Evolutionary conservation across 2,797 vertebrate genomes (phyloP).

Genomic region (Synaphobranchus kaupii): DNA sequence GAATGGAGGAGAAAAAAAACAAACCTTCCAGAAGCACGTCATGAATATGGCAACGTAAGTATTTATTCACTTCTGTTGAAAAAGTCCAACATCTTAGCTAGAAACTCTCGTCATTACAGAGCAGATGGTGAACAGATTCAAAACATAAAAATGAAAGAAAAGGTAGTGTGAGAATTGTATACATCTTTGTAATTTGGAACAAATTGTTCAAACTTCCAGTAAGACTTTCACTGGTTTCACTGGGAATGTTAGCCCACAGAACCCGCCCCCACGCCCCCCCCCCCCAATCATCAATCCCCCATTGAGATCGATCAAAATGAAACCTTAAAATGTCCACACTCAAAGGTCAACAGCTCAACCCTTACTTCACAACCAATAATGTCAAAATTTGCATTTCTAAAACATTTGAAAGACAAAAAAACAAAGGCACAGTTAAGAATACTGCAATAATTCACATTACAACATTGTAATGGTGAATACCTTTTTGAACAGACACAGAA

Average conservation of each 20-base stretch:
- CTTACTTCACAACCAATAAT: constrained; percentile 54
- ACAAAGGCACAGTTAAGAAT: constrained; percentile 74
- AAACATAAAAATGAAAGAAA: background rate
- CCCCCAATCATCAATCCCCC: constrained; percentile 34
- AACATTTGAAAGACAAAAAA: constrained; percentile 36
- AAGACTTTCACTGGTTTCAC: background rate
- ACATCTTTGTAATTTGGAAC: background rate
- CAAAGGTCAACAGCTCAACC: constrained; percentile 36
- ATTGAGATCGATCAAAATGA: constrained; percentile 25
- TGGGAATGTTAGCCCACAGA: background rate
- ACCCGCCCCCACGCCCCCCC: no score
- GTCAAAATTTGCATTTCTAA: constrained; percentile 38
- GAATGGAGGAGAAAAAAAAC: background rate
- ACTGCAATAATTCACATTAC: constrained; percentile 62
- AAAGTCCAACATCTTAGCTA: constrained; percentile 57
- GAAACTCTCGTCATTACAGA: constrained; percentile 59
- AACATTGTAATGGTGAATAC: constrained; percentile 22
- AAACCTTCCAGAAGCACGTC: background rate
- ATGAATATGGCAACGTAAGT: constrained; percentile 60
- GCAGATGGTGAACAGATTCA: constrained; percentile 14
- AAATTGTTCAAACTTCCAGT: background rate
- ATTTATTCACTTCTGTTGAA: constrained; percentile 59
- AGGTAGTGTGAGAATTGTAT: constrained; percentile 35
- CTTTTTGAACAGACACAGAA: background rate
- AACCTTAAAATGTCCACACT: constrained; percentile 21